These are phyloP conservation scores for Pantherophis alleghaniensis DNA, from an alignment of 2,797 vertebrate species.

Conservation along the genomic window DNA sequence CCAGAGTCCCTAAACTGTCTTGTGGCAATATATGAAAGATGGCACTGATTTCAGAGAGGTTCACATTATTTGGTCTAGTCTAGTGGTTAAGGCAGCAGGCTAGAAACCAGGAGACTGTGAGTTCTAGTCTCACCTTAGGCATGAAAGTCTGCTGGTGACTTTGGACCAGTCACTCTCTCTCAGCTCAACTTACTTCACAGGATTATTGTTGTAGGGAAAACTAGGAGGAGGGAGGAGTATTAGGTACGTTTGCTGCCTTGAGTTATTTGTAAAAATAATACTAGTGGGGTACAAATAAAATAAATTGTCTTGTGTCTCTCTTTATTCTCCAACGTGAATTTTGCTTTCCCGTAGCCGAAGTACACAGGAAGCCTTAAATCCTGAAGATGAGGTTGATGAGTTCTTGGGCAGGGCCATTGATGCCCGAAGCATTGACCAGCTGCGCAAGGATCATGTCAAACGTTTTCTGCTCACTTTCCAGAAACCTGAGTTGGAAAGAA, in stretches of 20 bases:
- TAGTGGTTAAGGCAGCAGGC: background rate
- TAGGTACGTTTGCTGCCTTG: background rate
- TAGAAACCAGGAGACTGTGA: background rate
- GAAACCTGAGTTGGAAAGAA: slow-evolving; percentile 90
- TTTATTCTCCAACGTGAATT: background rate
- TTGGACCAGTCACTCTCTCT: background rate
- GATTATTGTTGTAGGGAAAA: background rate
- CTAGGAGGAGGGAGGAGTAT: background rate
- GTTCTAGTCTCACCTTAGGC: background rate
- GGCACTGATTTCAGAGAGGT: background rate
- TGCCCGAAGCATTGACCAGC: slow-evolving; percentile 92
- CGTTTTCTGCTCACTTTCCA: slow-evolving; percentile 95
- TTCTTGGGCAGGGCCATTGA: slow-evolving; percentile 93
- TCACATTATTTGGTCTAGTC: background rate
- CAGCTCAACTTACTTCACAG: background rate
- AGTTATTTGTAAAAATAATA: background rate
- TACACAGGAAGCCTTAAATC: slow-evolving; percentile 90
- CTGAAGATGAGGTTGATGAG: slow-evolving; percentile 93
- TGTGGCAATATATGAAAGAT: background rate
- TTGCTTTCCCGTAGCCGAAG: slow-evolving; percentile 74
- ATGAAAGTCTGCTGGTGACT: background rate
- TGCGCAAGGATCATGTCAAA: slow-evolving; percentile 93
- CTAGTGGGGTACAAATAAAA: background rate
- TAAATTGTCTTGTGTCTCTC: background rate
- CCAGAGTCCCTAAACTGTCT: background rate